A percentile compares a stretch with the other conserved stretches of the same genome.
These are phyloP conservation scores for Caenorhabditis latens DNA, from an alignment of 1,140 invertebrate genomes.

Conservation along the genomic window DNA sequence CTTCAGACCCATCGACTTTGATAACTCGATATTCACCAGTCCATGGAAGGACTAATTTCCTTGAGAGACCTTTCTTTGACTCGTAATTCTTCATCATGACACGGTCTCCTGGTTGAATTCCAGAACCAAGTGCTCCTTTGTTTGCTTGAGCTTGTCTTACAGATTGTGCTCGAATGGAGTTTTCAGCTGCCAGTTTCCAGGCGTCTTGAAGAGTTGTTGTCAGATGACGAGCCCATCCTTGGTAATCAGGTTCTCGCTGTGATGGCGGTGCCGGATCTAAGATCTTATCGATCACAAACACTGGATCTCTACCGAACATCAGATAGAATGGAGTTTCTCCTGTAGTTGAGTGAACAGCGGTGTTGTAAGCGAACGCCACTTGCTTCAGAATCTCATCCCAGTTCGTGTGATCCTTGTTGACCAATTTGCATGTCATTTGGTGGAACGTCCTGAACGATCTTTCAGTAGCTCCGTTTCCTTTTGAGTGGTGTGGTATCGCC, in stretches of 20 bases:
- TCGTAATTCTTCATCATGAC: not conserved
- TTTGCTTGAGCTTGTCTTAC: not conserved
- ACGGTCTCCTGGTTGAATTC: not conserved
- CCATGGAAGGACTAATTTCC: conserved; percentile 14
- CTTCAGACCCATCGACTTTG: not conserved
- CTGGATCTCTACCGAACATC: conserved; percentile 37
- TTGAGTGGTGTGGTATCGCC: not conserved
- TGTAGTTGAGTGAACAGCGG: conserved; percentile 21
- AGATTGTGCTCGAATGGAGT: not conserved
- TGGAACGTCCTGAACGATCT: conserved; percentile 23
- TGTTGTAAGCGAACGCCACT: conserved; percentile 20
- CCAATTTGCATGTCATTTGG: not conserved
- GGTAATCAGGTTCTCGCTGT: not conserved
- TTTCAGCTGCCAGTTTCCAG: not conserved
- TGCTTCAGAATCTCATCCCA: conserved; percentile 26
- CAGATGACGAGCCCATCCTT: not conserved
- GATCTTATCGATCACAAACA: conserved; percentile 1
- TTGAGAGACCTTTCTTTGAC: not conserved
- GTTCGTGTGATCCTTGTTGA: conserved; percentile 20
- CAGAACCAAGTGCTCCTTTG: not conserved
- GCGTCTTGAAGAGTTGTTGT: not conserved
- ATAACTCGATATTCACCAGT: not conserved
- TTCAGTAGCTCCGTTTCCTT: conserved; percentile 51
- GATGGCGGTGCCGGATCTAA: not conserved
- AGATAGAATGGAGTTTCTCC: conserved; percentile 7